Conservation (phyloP, 2,888 invertebrate genomes). For the Oxytorus armatus region DNA sequence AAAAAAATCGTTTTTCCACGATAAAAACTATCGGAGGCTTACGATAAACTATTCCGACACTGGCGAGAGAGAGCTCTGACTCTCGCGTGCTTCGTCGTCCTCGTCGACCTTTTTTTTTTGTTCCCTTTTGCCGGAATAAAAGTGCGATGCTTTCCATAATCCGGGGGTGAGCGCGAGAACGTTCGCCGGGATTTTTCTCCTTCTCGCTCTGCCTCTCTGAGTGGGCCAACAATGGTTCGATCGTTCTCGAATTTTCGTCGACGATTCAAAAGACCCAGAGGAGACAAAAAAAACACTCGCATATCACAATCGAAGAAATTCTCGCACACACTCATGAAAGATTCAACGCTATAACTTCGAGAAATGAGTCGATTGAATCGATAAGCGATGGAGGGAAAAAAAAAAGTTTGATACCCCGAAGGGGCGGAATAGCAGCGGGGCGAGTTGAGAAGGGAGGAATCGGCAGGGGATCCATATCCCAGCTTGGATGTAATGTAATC, state of each 20-base stretch:
- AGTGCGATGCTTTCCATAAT: conserved; percentile 61
- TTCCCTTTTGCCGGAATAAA: conserved; percentile 53
- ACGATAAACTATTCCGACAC: conserved; percentile 61
- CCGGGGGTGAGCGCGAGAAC: conserved; percentile 38
- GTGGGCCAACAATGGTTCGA: conserved; percentile 27
- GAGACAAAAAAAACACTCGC: conserved; percentile 13
- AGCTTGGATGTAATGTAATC: conserved; percentile 63
- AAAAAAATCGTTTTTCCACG: conserved; percentile 35
- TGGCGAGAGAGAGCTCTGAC: conserved; percentile 29
- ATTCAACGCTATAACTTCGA: conserved; percentile 54
- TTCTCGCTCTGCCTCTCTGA: conserved; percentile 14
- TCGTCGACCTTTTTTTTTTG: conserved; percentile 24
- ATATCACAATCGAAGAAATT: conserved; percentile 47
- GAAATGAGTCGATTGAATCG: conserved; percentile 67
- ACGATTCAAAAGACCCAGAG: conserved; percentile 9
- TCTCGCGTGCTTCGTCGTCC: conserved; percentile 20
- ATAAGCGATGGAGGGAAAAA: conserved; percentile 40
- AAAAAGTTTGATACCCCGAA: conserved; percentile 39
- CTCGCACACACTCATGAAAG: conserved; percentile 61
- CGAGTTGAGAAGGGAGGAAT: no score
- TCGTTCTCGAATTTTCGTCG: conserved; percentile 52
- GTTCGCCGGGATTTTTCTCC: conserved; percentile 12
- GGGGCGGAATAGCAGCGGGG: neutral
- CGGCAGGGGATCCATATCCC: conserved; percentile 38
- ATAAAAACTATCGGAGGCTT: conserved; percentile 56